Evolutionary conservation across 2,888 invertebrate genomes (phyloP).

Genomic region (Sussaba pulchella): DNA sequence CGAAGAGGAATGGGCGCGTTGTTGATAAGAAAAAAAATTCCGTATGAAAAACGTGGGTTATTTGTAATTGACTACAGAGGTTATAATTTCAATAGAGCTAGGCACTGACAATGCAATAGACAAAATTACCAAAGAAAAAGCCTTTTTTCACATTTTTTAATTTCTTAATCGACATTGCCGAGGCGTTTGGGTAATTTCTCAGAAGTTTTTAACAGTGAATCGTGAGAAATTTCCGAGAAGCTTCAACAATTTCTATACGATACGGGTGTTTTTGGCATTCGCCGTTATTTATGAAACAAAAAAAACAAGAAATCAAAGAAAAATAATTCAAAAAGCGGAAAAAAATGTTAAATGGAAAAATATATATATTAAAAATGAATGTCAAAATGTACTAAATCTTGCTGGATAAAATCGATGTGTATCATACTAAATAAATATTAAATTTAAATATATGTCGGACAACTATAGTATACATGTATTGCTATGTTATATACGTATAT

Average conservation of each 20-base stretch:
- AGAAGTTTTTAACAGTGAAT: background rate
- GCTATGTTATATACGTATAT: slow-evolving; percentile 55
- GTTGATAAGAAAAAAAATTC: slow-evolving; percentile 8
- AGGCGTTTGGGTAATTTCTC: background rate
- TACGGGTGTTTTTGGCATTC: slow-evolving; percentile 55
- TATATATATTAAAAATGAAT: slow-evolving; percentile 46
- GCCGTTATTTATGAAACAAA: slow-evolving; percentile 8
- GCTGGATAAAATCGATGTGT: slow-evolving; percentile 79
- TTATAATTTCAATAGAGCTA: slow-evolving; percentile 43
- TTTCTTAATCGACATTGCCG: slow-evolving; percentile 9
- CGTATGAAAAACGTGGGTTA: slow-evolving; percentile 6
- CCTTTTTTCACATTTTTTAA: background rate
- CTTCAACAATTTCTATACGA: slow-evolving; percentile 30
- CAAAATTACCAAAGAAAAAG: slow-evolving; percentile 48
- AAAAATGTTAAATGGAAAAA: slow-evolving; percentile 40
- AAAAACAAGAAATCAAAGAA: background rate
- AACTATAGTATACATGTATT: slow-evolving; percentile 69
- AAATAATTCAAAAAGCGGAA: slow-evolving; percentile 23
- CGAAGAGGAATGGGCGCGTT: background rate
- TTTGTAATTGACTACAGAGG: background rate
- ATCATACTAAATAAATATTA: slow-evolving; percentile 77
- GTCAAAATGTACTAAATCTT: slow-evolving; percentile 68
- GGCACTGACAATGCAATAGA: slow-evolving; percentile 76
- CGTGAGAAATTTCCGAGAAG: slow-evolving; percentile 1
- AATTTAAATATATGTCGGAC: slow-evolving; percentile 75